These are phyloP conservation scores for Ramphastos sulfuratus DNA, from an alignment of 2,113 vertebrate genomes.

Conservation along the genomic window DNA sequence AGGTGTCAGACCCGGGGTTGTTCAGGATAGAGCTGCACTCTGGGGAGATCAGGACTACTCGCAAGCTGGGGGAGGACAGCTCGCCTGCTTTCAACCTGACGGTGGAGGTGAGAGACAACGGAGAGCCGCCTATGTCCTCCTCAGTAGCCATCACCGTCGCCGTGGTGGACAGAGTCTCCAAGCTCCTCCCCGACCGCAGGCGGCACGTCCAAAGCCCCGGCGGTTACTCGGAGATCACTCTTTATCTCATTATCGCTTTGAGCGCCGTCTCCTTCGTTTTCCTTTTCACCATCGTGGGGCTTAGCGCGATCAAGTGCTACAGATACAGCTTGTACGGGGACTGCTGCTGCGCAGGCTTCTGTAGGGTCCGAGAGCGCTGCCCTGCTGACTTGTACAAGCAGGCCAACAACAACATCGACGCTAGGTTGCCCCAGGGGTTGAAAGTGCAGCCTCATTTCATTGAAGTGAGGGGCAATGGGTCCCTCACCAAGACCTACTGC, in stretches of 20 bases:
- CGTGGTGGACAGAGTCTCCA: slow-evolving; percentile 89
- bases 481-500: slow-evolving; percentile 97
- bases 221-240: slow-evolving; percentile 88
- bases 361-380: slow-evolving; percentile 82
- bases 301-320: slow-evolving; percentile 92
- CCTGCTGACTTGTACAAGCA: slow-evolving; percentile 83
- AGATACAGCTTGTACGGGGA: slow-evolving; percentile 84
- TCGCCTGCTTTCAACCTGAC: slow-evolving; percentile 84
- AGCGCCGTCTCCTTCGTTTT: slow-evolving; percentile 93
- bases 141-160: slow-evolving; percentile 85
- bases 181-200: slow-evolving; percentile 86
- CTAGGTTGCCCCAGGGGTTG: slow-evolving; percentile 83
- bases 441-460: slow-evolving; percentile 96
- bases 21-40: slow-evolving; percentile 93
- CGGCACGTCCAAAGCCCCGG: slow-evolving; percentile 82
- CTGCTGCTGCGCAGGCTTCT: slow-evolving; percentile 87
- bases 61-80: slow-evolving; percentile 87
- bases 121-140: slow-evolving; percentile 85
- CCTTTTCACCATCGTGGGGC: slow-evolving; percentile 88
- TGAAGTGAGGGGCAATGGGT: slow-evolving; percentile 94
- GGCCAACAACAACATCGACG: slow-evolving; percentile 87
- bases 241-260: slow-evolving; percentile 96
- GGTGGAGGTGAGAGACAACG: slow-evolving; percentile 87
- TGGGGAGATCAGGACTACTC: slow-evolving; percentile 93
- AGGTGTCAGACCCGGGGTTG: slow-evolving; percentile 83